Evolutionary conservation across 2,797 vertebrate species (phyloP).

Genomic region (Phrynocephalus guinanensis): DNA sequence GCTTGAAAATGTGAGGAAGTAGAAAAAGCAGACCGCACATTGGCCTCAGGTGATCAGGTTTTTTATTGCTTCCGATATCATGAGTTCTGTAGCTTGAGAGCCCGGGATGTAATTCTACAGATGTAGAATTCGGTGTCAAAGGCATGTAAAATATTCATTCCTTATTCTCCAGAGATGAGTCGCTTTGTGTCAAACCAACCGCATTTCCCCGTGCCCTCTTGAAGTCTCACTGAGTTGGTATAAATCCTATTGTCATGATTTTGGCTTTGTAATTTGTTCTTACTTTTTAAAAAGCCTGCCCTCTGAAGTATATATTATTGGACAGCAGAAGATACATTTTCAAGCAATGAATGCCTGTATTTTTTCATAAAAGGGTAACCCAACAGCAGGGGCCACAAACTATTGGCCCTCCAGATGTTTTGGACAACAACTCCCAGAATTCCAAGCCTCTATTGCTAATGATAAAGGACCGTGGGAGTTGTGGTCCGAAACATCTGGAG

Average conservation of each 20-base stretch:
- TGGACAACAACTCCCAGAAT: too few relatives aligned
- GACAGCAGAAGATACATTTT: not conserved
- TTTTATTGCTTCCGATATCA: slow-evolving; percentile 17
- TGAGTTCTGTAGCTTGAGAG: not conserved
- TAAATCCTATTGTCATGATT: not conserved
- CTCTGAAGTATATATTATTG: not conserved
- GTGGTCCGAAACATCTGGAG: too few relatives aligned
- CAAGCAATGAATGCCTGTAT: not conserved
- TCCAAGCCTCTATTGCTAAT: too few relatives aligned
- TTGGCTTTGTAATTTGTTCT: not conserved
- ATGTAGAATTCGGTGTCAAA: not conserved
- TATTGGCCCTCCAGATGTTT: too few relatives aligned
- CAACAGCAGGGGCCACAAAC: too few relatives aligned
- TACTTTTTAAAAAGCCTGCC: not conserved
- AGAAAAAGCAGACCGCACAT: not conserved
- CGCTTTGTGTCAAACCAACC: not conserved
- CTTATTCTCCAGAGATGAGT: not conserved
- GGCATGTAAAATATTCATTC: slow-evolving; percentile 10
- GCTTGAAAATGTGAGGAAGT: not conserved
- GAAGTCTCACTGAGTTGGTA: not conserved
- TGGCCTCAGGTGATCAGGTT: not conserved
- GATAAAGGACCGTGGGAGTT: too few relatives aligned
- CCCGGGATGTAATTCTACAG: not conserved
- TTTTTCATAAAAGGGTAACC: not conserved
- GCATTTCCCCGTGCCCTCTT: not conserved